phyloP scores from a whole-genome alignment of 2,113 vertebrate genomes.

The Oenanthe melanoleuca region DNA sequence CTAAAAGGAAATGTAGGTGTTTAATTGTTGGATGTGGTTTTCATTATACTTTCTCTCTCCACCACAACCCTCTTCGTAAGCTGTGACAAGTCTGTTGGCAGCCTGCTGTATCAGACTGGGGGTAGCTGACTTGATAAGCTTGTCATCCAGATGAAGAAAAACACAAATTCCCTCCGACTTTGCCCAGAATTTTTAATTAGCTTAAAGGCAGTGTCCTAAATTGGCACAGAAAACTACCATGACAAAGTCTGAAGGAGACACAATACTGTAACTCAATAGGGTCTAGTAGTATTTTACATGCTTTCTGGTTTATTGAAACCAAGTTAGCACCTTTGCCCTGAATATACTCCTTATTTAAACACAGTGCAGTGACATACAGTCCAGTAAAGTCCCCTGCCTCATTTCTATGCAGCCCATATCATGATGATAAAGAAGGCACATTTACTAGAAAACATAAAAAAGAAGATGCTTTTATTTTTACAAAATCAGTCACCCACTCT shows the following conservation, averaged over 20 bases:
- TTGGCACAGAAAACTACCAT: neutral
- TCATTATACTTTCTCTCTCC: neutral
- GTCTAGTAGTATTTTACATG: neutral
- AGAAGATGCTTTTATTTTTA: neutral
- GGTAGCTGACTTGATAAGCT: slow-evolving; percentile 34
- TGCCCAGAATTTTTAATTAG: slow-evolving; percentile 33
- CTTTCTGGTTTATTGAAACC: slow-evolving; percentile 2
- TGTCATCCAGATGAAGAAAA: neutral
- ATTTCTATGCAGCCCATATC: neutral
- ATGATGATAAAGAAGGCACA: neutral
- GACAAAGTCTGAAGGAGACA: neutral
- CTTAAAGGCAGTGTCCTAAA: neutral
- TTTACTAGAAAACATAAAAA: slow-evolving; percentile 23
- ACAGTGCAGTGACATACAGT: neutral
- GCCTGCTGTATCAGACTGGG: slow-evolving; percentile 31
- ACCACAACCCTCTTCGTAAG: slow-evolving; percentile 35
- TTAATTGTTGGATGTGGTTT: slow-evolving; percentile 54
- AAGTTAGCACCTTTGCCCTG: neutral
- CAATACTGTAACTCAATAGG: neutral
- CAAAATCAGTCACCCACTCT: neutral
- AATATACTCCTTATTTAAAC: slow-evolving; percentile 17
- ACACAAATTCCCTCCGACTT: slow-evolving; percentile 37
- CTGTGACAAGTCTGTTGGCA: slow-evolving; percentile 44
- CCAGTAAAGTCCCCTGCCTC: neutral
- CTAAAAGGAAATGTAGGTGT: slow-evolving; percentile 49